phyloP scores from a whole-genome alignment of 37 sponge, comb jelly and placozoan genomes.

The Hormiphora californensis region DNA sequence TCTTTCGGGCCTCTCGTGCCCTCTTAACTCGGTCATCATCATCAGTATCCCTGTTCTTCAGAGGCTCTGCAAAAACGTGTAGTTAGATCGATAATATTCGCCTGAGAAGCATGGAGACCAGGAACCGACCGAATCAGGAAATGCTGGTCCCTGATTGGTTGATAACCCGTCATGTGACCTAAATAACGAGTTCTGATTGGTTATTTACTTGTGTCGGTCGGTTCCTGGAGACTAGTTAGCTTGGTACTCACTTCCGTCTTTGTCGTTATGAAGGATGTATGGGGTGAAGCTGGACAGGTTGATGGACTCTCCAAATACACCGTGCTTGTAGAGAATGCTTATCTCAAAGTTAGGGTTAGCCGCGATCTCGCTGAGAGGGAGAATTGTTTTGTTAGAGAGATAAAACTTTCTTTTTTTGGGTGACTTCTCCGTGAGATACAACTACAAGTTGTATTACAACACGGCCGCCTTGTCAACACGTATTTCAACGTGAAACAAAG shows the following conservation, averaged over 20 bases:
- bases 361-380: conserved; percentile 28
- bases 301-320: conserved; percentile 14
- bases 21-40: conserved; percentile 43
- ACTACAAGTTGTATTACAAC: no score
- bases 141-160: no score
- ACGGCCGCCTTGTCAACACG: no score
- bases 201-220: background rate
- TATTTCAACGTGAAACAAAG: no score
- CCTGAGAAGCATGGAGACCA: background rate
- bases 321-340: conserved; percentile 19
- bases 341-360: background rate
- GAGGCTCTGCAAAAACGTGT: background rate
- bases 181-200: background rate
- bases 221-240: no score
- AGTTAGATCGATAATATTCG: background rate
- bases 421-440: no score
- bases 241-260: background rate
- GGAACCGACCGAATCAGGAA: no score
- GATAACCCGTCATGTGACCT: no score
- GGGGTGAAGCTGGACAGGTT: background rate
- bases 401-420: no score
- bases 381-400: no score
- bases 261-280: background rate
- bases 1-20: conserved; percentile 1
- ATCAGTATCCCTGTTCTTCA: background rate